Evolutionary conservation across 2,797 vertebrate species (phyloP).

Genomic region (Trachurus trachurus): DNA sequence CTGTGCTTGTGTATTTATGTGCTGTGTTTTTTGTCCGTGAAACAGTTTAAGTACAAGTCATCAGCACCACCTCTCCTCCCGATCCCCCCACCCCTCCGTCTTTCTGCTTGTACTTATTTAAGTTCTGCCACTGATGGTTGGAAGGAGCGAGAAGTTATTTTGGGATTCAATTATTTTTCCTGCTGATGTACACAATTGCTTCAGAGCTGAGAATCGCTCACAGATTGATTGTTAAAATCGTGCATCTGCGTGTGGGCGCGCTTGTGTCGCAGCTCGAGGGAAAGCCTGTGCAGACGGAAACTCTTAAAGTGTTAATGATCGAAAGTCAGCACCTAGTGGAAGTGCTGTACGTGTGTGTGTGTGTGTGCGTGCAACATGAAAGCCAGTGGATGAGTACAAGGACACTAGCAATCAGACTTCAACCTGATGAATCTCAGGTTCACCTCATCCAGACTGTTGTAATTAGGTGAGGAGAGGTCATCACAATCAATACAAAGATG

Average conservation of each 20-base stretch:
- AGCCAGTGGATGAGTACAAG: background rate
- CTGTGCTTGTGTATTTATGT: background rate
- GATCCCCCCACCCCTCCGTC: background rate
- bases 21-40: slow-evolving; percentile 15
- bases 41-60: slow-evolving; percentile 20
- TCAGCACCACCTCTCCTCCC: slow-evolving; percentile 6
- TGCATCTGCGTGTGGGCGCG: slow-evolving; percentile 21
- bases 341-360: background rate
- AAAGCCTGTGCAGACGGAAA: slow-evolving; percentile 7
- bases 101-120: slow-evolving; percentile 43
- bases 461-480: background rate
- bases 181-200: slow-evolving; percentile 75
- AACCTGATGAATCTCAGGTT: background rate
- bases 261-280: slow-evolving; percentile 24
- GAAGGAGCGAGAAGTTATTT: slow-evolving; percentile 70
- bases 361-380: background rate
- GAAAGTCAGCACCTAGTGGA: background rate
- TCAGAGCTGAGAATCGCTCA: slow-evolving; percentile 33
- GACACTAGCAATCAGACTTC: background rate
- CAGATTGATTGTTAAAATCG: slow-evolving; percentile 37
- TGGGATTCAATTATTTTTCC: slow-evolving; percentile 80
- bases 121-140: slow-evolving; percentile 47
- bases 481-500: slow-evolving; percentile 9
- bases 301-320: background rate
- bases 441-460: background rate